Conservation (phyloP, 2,888 invertebrate species). For the Callinectes sapidus region DNA sequence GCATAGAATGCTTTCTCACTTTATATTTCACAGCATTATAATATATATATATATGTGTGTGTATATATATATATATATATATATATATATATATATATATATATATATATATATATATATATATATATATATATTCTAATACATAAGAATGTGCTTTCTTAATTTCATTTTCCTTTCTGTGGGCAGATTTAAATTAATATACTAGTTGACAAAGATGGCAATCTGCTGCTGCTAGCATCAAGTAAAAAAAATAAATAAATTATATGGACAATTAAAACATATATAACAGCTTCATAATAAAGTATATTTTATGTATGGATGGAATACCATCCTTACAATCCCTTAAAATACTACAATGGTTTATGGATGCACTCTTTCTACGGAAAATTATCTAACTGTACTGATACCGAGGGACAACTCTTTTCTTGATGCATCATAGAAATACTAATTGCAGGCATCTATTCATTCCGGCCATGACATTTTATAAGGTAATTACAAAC, state of each 20-base stretch:
- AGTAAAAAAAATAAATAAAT: background rate
- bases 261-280: background rate
- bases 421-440: background rate
- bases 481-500: background rate
- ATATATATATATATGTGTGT: constrained; percentile 43
- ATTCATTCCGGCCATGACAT: background rate
- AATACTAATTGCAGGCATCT: background rate
- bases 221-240: no score
- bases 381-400: background rate
- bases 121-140: constrained; percentile 26
- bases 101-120: constrained; percentile 9
- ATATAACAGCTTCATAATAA: background rate
- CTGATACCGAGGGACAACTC: background rate
- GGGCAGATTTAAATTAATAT: no score
- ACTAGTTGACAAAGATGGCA: no score
- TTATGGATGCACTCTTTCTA: background rate
- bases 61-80: constrained; percentile 34
- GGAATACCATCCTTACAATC: background rate
- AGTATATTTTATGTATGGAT: background rate
- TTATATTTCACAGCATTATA: background rate
- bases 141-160: background rate
- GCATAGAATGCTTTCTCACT: no score
- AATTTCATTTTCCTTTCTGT: no score
- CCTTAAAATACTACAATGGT: background rate
- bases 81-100: constrained; percentile 28